Evolutionary conservation across 2,797 vertebrate genomes (phyloP).

Genomic region (Cheirogaleus major): DNA sequence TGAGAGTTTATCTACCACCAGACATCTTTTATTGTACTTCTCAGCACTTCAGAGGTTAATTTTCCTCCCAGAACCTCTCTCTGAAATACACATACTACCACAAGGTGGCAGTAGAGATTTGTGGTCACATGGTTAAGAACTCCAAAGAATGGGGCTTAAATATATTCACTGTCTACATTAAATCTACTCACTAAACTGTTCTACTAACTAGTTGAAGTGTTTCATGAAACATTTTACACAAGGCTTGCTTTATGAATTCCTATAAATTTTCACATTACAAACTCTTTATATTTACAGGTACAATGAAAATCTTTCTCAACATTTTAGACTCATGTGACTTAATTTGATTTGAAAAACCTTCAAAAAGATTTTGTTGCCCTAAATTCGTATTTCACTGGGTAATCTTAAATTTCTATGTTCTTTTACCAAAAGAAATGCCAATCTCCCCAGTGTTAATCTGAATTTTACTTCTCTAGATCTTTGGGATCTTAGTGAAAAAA

Average conservation of each 20-base stretch:
- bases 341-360: constrained; percentile 21
- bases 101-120: constrained; percentile 72
- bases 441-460: neutral
- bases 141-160: neutral
- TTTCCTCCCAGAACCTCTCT: neutral
- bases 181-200: neutral
- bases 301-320: neutral
- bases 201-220: neutral
- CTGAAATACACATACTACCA: constrained; percentile 44
- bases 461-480: neutral
- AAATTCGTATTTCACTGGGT: neutral
- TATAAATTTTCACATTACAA: neutral
- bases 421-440: neutral
- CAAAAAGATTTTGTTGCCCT: neutral
- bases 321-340: neutral
- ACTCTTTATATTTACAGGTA: neutral
- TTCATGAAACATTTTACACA: neutral
- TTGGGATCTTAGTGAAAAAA: neutral
- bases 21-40: neutral
- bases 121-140: constrained; percentile 73
- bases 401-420: neutral
- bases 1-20: neutral
- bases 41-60: constrained; percentile 28
- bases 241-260: neutral
- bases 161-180: neutral